phyloP scores from a whole-genome alignment of 2,888 invertebrate genomes.

The Plagodis dolabraria region DNA sequence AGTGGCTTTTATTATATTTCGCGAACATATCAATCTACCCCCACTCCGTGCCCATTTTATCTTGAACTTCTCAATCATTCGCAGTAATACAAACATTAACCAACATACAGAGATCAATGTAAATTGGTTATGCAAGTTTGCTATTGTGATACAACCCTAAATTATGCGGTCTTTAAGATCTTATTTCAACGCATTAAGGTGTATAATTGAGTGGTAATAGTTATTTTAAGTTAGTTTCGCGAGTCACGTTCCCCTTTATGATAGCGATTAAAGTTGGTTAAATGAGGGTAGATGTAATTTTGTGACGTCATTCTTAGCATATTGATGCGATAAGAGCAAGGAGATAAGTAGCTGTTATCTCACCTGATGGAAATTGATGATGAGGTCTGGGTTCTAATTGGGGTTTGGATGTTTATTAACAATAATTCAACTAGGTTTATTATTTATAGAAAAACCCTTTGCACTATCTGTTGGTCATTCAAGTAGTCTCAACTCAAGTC shows the following conservation, averaged over 20 bases:
- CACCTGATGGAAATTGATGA: slow-evolving; percentile 24
- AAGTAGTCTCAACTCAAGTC: too few relatives aligned
- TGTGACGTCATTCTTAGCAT: slow-evolving; percentile 54
- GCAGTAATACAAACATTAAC: slow-evolving; percentile 17
- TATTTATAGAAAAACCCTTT: neutral
- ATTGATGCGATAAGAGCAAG: slow-evolving; percentile 43
- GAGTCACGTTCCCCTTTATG: slow-evolving; percentile 57
- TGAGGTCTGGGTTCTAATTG: slow-evolving; percentile 6
- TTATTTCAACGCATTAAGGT: slow-evolving; percentile 37
- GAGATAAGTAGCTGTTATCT: slow-evolving; percentile 16
- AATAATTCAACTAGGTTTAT: neutral
- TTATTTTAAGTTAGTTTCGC: slow-evolving; percentile 39
- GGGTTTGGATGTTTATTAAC: neutral
- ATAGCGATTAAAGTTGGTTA: slow-evolving; percentile 56
- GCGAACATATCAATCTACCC: slow-evolving; percentile 46
- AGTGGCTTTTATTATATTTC: slow-evolving; percentile 58
- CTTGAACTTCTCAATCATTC: slow-evolving; percentile 35
- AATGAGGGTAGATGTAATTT: slow-evolving; percentile 58
- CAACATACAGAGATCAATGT: slow-evolving; percentile 33
- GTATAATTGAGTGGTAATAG: slow-evolving; percentile 39
- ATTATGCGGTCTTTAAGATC: slow-evolving; percentile 32
- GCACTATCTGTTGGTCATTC: too few relatives aligned
- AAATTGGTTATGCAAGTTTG: slow-evolving; percentile 45
- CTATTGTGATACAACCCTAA: slow-evolving; percentile 41
- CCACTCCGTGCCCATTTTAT: slow-evolving; percentile 32